A percentile compares a stretch with the other conserved stretches of the same genome.
These are phyloP conservation scores for Misgurnus anguillicaudatus DNA, from an alignment of 2,113 vertebrate genomes.

Conservation along the genomic window DNA sequence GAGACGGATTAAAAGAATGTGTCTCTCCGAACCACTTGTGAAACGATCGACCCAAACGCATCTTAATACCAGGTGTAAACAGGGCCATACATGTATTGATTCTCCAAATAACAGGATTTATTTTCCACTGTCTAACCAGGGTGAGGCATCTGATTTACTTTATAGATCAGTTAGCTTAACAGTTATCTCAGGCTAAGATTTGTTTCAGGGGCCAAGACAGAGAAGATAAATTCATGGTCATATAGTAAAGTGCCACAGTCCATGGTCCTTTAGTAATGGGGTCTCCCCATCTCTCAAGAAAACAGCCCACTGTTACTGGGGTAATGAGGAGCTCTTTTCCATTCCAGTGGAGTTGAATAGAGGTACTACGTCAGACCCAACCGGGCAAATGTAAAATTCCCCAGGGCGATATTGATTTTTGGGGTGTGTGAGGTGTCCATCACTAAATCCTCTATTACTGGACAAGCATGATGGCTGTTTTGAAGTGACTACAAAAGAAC, in stretches of 20 bases:
- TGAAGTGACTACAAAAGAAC: not conserved
- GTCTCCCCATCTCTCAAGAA: slow-evolving; percentile 22
- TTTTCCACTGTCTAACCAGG: slow-evolving; percentile 13
- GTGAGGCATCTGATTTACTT: slow-evolving; percentile 7
- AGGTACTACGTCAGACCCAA: slow-evolving; percentile 7
- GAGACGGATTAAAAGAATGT: too few species aligned
- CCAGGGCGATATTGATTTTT: slow-evolving; percentile 13
- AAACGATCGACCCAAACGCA: too few species aligned
- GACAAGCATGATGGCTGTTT: slow-evolving; percentile 1
- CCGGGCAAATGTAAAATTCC: not conserved
- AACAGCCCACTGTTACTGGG: slow-evolving; percentile 5
- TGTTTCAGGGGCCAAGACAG: slow-evolving; percentile 14
- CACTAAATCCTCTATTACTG: not conserved
- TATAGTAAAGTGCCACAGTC: not conserved
- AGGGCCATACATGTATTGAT: not conserved
- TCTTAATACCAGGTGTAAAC: too few species aligned
- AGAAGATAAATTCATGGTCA: slow-evolving; percentile 15
- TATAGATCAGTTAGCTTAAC: not conserved
- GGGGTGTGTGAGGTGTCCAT: not conserved
- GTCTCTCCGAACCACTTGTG: too few species aligned
- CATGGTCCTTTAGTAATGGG: slow-evolving; percentile 1
- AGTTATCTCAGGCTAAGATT: slow-evolving; percentile 21
- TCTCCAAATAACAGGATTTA: slow-evolving; percentile 14
- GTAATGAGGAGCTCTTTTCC: slow-evolving; percentile 20
- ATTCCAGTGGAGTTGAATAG: slow-evolving; percentile 12